Evolutionary conservation across 2,888 invertebrate species (phyloP).

Genomic region (Brachypterus glaber): DNA sequence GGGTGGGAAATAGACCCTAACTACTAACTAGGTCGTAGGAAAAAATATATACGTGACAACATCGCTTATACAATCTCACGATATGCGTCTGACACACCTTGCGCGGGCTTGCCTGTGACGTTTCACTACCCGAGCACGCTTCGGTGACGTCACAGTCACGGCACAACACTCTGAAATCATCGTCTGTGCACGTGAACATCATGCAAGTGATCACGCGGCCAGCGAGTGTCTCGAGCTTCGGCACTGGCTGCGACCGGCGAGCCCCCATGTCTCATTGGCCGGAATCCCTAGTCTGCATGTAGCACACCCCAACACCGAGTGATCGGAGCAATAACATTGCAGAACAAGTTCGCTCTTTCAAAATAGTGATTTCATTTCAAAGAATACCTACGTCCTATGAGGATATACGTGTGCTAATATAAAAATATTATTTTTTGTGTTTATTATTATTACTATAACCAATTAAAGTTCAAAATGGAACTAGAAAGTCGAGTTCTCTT

Average conservation of each 20-base stretch:
- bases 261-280: constrained; percentile 60
- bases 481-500: constrained; percentile 36
- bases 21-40: background rate
- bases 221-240: constrained; percentile 54
- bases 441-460: constrained; percentile 9
- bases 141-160: constrained; percentile 55
- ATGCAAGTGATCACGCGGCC: constrained; percentile 65
- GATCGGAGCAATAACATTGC: constrained; percentile 35
- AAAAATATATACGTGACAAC: background rate
- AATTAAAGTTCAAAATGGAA: constrained; percentile 18
- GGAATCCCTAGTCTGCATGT: constrained; percentile 37
- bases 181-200: constrained; percentile 77
- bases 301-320: constrained; percentile 43
- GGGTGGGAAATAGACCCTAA: background rate
- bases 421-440: background rate
- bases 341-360: constrained; percentile 26
- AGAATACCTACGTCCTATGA: constrained; percentile 11
- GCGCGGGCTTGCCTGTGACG: constrained; percentile 34
- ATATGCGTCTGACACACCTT: constrained; percentile 3
- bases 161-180: constrained; percentile 54
- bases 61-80: background rate
- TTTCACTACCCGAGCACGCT: constrained; percentile 37
- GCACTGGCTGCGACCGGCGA: constrained; percentile 59
- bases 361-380: constrained; percentile 27
- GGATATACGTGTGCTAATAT: constrained; percentile 4